Evolutionary conservation across 2,113 vertebrate species (phyloP), one percentile per base, ranked within the genome.

Genomic region (Octodon degus): DNA sequence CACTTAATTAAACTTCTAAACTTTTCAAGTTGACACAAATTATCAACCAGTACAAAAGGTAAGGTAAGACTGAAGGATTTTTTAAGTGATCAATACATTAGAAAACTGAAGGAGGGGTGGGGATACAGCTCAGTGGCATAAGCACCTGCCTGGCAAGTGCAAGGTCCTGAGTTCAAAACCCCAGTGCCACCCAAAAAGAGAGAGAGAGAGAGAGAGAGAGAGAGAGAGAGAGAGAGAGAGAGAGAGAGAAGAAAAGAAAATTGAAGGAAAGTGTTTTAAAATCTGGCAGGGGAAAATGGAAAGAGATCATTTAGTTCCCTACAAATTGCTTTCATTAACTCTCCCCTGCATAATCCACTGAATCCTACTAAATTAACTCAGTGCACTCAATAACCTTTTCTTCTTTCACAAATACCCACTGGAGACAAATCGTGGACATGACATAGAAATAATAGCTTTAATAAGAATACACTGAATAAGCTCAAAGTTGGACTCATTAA

Each of bases 241-340:
- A 50, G 50, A 50, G 11, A 50, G 50, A 50, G 11, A 50, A 6
- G 1, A 50, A 50, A 50, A 55, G 47, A 95, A 96, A 93, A 82
- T 9, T 22, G 70, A 68, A 87, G 32, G 89, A 84, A 92, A 70
- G 30, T 62, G 32, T 94, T 80, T 81, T 85, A 86, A 77, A 37
- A 68, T 76, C 74, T 81, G n/a, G 68, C 14, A 89, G 17, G 50
- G 74, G 47, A 89, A 95, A 96, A 74, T 40, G 34, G 58, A 83
- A 96, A 91, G 72, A 89, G 92, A 93, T 89, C 40, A 63, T 90
- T 79, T 80, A 37, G 62, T 90, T 96, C 87, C 84, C 53, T 91
- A 89, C 84, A 95, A 96, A 95, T 87, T 85, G 86, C 81, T 93
- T 96, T 87, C 62, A 76, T 97, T 55, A 91, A 96, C 89, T 95